Conservation (phyloP, 2,113 vertebrate species). For the Thamnaconus septentrionalis region DNA sequence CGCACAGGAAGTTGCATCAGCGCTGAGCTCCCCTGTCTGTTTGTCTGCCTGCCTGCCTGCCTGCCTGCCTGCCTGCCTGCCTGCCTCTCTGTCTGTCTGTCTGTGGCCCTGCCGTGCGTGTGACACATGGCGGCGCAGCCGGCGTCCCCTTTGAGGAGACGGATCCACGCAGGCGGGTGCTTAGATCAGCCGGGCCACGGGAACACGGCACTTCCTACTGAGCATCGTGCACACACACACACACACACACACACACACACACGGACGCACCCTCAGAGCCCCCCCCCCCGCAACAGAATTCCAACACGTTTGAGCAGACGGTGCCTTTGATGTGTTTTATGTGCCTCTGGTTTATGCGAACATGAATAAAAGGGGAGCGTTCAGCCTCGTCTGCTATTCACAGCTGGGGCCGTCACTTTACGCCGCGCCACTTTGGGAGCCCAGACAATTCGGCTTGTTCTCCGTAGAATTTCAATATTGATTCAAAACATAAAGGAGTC, state of each 20-base stretch:
- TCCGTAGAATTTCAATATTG: too few relatives aligned
- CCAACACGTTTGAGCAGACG: conserved; percentile 38
- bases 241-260: background rate
- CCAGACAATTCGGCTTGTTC: too few relatives aligned
- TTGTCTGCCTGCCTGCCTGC: too few relatives aligned
- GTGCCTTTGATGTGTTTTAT: conserved; percentile 64
- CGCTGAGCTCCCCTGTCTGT: too few relatives aligned
- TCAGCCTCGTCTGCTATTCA: conserved; percentile 35
- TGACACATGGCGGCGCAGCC: conserved; percentile 26
- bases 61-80: too few relatives aligned
- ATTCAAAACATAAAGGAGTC: too few relatives aligned
- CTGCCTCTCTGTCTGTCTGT: background rate
- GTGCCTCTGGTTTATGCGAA: conserved; percentile 59
- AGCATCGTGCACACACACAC: conserved; percentile 14
- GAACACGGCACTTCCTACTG: conserved; percentile 46
- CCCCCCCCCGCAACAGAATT: conserved; percentile 29
- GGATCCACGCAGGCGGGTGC: conserved; percentile 60
- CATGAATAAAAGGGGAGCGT: conserved; percentile 52
- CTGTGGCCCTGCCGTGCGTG: conserved; percentile 28
- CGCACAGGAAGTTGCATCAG: too few relatives aligned
- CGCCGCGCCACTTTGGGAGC: too few relatives aligned
- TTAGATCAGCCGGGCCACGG: conserved; percentile 51
- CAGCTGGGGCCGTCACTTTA: conserved; percentile 24
- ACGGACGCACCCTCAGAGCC: background rate
- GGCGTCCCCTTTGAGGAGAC: conserved; percentile 33